Conservation (phyloP, 2,113 vertebrate genomes). For the Aythya baeri region DNA sequence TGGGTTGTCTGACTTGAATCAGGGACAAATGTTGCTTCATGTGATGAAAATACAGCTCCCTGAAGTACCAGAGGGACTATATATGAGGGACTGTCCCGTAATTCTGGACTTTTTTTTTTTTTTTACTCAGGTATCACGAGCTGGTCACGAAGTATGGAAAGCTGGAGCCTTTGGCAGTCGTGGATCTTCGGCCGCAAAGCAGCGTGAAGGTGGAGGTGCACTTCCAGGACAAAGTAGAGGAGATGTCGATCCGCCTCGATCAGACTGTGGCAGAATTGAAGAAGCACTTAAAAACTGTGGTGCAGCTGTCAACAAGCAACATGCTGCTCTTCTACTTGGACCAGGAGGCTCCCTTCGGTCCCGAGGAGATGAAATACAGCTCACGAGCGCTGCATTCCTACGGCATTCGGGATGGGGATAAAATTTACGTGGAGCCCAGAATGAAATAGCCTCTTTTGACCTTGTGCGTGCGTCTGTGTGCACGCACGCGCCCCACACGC, state of each 20-base stretch:
- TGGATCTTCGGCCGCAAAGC: slow-evolving; percentile 92
- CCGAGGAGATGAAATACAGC: slow-evolving; percentile 92
- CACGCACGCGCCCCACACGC: background rate
- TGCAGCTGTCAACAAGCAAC: slow-evolving; percentile 87
- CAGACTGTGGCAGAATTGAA: slow-evolving; percentile 94
- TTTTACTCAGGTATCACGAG: slow-evolving; percentile 85
- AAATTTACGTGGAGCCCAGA: slow-evolving; percentile 92
- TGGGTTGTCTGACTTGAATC: background rate
- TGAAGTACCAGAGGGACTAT: background rate
- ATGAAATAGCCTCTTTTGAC: slow-evolving; percentile 79
- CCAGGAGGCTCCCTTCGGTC: slow-evolving; percentile 87
- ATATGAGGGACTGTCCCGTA: rapidly evolving
- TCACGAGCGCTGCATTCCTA: slow-evolving; percentile 91
- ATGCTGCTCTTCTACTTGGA: slow-evolving; percentile 93
- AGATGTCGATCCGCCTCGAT: slow-evolving; percentile 89
- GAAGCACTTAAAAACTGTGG: slow-evolving; percentile 87
- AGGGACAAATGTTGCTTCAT: rapidly evolving
- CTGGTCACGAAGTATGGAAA: slow-evolving; percentile 94
- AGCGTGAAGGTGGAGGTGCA: slow-evolving; percentile 89
- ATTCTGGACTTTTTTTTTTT: background rate
- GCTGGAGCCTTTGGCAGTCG: slow-evolving; percentile 91
- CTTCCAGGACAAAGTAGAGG: slow-evolving; percentile 87
- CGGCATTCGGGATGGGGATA: slow-evolving; percentile 92
- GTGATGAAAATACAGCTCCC: background rate
- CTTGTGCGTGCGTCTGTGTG: background rate